These are phyloP conservation scores for Hoplodrina blanda DNA, from an alignment of 2,888 invertebrate species.

Conservation along the genomic window DNA sequence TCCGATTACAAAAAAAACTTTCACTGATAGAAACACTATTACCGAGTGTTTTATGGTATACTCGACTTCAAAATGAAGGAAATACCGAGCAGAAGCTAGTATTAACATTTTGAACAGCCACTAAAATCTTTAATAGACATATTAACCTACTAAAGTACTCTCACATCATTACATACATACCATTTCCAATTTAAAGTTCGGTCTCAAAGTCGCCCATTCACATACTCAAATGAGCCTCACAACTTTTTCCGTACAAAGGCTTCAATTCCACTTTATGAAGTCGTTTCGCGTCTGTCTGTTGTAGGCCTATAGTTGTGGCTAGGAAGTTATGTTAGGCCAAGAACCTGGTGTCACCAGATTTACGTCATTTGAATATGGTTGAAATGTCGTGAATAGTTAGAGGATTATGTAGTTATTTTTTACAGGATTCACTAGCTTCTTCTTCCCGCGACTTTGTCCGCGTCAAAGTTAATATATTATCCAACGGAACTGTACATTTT, in stretches of 20 bases:
- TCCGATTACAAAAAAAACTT: too few relatives aligned
- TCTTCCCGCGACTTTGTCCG: too few relatives aligned
- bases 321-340: background rate
- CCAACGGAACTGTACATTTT: too few relatives aligned
- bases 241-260: conserved; percentile 26
- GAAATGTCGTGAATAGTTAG: too few relatives aligned
- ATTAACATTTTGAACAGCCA: background rate
- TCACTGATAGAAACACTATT: too few relatives aligned
- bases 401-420: too few relatives aligned
- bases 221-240: conserved; percentile 7
- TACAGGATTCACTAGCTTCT: too few relatives aligned
- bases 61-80: too few relatives aligned
- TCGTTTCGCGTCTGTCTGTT: conserved; percentile 7
- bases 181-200: conserved; percentile 42
- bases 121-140: background rate
- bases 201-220: conserved; percentile 11
- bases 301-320: background rate
- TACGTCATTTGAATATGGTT: background rate
- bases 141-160: background rate
- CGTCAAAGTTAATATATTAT: too few relatives aligned
- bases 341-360: background rate
- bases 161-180: conserved; percentile 5
- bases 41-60: too few relatives aligned
- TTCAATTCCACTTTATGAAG: conserved; percentile 26
- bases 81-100: too few relatives aligned